Base-by-base conservation (phyloP, 1,140 invertebrate species). In the Myzus persicae region DNA sequence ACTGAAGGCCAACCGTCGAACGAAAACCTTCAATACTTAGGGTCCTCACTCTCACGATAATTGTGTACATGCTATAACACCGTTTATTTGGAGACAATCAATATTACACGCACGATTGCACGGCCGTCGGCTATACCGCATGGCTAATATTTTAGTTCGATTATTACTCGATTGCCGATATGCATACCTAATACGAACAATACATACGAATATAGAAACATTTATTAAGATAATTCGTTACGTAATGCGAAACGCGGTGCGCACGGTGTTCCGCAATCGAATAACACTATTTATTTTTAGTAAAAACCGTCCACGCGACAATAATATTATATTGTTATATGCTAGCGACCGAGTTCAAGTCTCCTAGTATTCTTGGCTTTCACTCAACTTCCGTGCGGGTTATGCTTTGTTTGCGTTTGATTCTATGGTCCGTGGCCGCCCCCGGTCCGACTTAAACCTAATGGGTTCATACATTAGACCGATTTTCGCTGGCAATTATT, bases 381-480 rank as follows among this genome's bases (percentile, higher is more conserved):
- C 82, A 84, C 40, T 84, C 82, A 84, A 84, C 82, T 84, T 40
- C 82, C 40, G 40, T 40, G 26, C 40, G 24, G 59, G 59, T 31
- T 67, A 31, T 24, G 82, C 82, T 84, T 84, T 84, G 82, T 84
- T 84, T 40, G 24, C 82, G 82, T 84, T 84, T 24, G 26, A 24
- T 84, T 84, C 82, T 84, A 42, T 26, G 11, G 38, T 26, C 38
- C 82, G 8, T 24, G 22, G 22, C 18, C 82, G 38, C 24, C 8
- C 40, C 9, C 9, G 82, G 82, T 67, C 59, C 31, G 59, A 84
- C 82, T 40, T 84, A 84, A 11, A 84, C 82, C 82, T 84, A 84
- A 84, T 84, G 82, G 82, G 40, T 84, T 42, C 40, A 42, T 84
- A 31, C 82, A 84, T 84, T 84, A 84, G 82, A 84, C 82, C 38